A percentile compares a stretch with the other conserved stretches of the same genome.
Conservation (phyloP, 1,140 invertebrate genomes). For the Spodoptera litura region DNA sequence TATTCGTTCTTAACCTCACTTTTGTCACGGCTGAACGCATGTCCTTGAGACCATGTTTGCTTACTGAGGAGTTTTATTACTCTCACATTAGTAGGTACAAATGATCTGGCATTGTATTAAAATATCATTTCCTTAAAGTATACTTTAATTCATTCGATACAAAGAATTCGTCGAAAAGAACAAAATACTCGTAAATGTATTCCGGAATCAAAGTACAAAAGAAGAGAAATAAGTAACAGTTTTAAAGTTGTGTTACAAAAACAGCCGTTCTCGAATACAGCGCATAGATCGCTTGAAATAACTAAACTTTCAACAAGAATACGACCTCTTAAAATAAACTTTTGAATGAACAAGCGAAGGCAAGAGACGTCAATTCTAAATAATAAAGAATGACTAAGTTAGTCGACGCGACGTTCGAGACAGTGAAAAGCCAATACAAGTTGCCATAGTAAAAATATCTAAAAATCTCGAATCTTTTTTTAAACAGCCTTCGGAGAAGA, state of each 20-base stretch:
- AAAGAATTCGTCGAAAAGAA: background rate
- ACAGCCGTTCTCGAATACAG: background rate
- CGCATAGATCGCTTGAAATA: conserved; percentile 20
- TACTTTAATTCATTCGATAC: background rate
- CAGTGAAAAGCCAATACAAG: background rate
- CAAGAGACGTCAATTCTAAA: conserved; percentile 36
- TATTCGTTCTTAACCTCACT: conserved; percentile 33
- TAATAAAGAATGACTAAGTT: conserved; percentile 23
- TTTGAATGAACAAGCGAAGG: conserved; percentile 2
- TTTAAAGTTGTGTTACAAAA: conserved; percentile 15
- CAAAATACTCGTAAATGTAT: background rate
- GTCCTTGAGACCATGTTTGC: conserved; percentile 19
- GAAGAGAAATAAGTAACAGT: conserved; percentile 2
- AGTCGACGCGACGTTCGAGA: background rate
- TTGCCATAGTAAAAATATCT: conserved; percentile 1
- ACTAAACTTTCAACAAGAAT: conserved; percentile 16
- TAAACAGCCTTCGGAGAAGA: background rate
- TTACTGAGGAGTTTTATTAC: conserved; percentile 6
- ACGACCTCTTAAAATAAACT: conserved; percentile 33
- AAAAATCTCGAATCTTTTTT: conserved; percentile 19
- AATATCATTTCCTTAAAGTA: too few species aligned
- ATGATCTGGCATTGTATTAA: too few species aligned
- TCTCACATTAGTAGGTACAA: background rate
- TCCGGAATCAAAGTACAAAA: background rate
- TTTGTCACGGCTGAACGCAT: conserved; percentile 4